These are phyloP conservation scores for Euphonia xanthogaster DNA, from an alignment of 2,797 vertebrate species.

Conservation along the genomic window DNA sequence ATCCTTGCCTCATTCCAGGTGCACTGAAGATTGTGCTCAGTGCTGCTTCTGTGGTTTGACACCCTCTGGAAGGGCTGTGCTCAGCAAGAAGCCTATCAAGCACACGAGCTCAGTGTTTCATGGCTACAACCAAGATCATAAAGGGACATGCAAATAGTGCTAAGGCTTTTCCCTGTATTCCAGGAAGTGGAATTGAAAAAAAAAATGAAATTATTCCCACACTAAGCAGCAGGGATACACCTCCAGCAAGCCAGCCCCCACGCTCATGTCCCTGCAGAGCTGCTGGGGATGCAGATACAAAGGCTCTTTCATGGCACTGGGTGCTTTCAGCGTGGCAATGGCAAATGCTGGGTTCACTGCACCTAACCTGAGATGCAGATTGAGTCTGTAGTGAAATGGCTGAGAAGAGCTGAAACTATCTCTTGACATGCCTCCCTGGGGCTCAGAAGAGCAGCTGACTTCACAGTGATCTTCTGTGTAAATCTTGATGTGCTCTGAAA, in stretches of 20 bases:
- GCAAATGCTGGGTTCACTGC: not conserved
- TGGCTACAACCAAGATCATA: not conserved
- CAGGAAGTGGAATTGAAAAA: not conserved
- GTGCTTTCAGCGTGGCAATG: not conserved
- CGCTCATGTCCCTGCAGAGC: not conserved
- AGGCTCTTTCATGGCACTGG: not conserved
- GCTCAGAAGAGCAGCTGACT: not conserved
- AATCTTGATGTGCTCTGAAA: not conserved
- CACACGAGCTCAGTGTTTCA: not conserved
- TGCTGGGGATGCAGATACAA: not conserved
- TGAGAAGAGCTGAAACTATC: not conserved
- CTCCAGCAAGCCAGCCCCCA: not conserved
- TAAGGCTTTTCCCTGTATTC: not conserved
- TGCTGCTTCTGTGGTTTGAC: not conserved
- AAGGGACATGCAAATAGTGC: not conserved
- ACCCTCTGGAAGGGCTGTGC: not conserved
- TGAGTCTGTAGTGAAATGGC: not conserved
- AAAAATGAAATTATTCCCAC: not conserved
- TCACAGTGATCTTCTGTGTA: not conserved
- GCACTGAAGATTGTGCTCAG: not conserved
- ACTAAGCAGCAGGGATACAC: not conserved
- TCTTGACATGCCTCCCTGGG: not conserved
- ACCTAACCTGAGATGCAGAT: not conserved
- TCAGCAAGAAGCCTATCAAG: not conserved
- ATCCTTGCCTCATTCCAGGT: not conserved